Evolutionary conservation across 2,113 vertebrate genomes (phyloP).

Genomic region (Salminus brasiliensis): DNA sequence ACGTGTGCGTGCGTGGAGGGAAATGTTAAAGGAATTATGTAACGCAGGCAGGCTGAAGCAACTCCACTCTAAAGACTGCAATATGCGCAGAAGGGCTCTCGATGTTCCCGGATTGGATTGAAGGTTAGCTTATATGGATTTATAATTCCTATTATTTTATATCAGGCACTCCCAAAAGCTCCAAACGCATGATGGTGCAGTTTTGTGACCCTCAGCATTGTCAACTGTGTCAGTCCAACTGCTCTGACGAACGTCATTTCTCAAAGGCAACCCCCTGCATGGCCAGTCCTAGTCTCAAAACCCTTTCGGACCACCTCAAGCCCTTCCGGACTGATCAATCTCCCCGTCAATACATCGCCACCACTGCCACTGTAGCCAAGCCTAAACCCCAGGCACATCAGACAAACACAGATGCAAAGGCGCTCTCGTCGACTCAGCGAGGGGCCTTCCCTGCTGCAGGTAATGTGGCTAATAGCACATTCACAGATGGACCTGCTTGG

Average conservation of each 20-base stretch:
- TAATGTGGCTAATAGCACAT: slow-evolving; percentile 13
- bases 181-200: not conserved
- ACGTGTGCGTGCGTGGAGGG: not conserved
- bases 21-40: slow-evolving; percentile 13
- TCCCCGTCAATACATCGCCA: slow-evolving; percentile 29
- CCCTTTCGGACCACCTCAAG: not conserved
- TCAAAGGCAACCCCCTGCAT: slow-evolving; percentile 9
- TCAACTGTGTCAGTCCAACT: not conserved
- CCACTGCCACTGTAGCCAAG: no score
- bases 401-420: no score
- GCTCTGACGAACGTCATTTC: slow-evolving; percentile 33
- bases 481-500: not conserved
- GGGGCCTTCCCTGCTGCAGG: not conserved
- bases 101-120: not conserved
- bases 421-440: no score
- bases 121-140: no score
- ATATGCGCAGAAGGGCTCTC: not conserved
- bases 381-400: no score
- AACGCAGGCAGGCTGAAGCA: slow-evolving; percentile 2
- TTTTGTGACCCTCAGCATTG: slow-evolving; percentile 7
- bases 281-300: not conserved
- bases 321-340: slow-evolving; percentile 38
- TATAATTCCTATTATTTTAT: no score
- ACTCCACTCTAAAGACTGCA: not conserved
- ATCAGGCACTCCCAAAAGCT: not conserved